Evolutionary conservation across 2,888 invertebrate genomes (phyloP), one percentile per base, ranked within the genome.

Genomic region (Troilus luridus): DNA sequence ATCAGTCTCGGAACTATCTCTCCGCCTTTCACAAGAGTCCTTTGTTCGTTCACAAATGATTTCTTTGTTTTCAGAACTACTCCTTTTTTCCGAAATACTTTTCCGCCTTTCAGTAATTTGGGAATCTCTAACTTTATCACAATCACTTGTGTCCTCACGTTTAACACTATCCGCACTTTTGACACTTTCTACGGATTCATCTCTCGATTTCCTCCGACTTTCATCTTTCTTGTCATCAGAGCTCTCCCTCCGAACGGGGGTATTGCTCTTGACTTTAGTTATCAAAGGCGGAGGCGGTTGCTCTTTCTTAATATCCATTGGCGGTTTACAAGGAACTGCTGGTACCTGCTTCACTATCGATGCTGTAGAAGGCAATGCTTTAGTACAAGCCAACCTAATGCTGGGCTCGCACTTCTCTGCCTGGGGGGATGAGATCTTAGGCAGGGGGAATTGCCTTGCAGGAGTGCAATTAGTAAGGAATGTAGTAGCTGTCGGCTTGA

Each of bases 11-110:
- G 92, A 92, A 92, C 93, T 93, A 72, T 91, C 92, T 91, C 94
- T 94, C 92, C 94, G 94, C 72, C 94, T 93, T 91, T 93, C 94
- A 93, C 93, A 93, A 93, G 93, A 92, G 81, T 93, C 93, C 90
- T 94, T 93, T 77, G 91, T 88, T 91, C 92, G 92, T 89, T 93
- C 93, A 92, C 93, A 92, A 91, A 91, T 93, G 67, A 67, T 62
- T 72, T 92, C 92, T 90, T 92, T 93, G 21, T 93, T 93, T 90
- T 94, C 94, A 92, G 94, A 93, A 92, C 93, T 94, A 85, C 94
- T 93, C 91, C 93, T 92, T 91, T 93, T 93, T 91, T 93, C 92
- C 90, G 92, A 91, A 88, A 91, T 92, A 92, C 93, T 92, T 92
- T 93, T 93, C 81, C 93, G 92, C 91, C 93, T 93, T 90, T 93